Evolutionary conservation across 2,797 vertebrate species (phyloP).

Genomic region (Liasis olivaceus): DNA sequence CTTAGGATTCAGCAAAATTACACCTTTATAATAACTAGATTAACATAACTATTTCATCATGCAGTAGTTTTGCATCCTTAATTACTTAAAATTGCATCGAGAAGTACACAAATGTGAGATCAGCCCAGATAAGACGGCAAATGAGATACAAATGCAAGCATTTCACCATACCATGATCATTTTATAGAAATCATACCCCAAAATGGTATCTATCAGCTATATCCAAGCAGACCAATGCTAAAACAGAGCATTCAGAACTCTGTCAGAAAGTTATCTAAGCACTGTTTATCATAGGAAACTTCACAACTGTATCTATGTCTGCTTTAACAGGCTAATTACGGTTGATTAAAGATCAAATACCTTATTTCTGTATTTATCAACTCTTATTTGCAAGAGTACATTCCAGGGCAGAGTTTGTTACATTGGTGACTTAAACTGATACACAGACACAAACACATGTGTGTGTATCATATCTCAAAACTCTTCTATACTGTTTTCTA

Average conservation of each 20-base stretch:
- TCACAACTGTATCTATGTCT: not conserved
- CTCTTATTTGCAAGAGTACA: not conserved
- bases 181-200: not conserved
- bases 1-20: not conserved
- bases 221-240: not conserved
- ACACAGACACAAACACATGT: not conserved
- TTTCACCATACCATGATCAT: conserved; percentile 1
- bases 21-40: not conserved
- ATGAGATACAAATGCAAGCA: not conserved
- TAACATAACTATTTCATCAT: not conserved
- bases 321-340: not conserved
- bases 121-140: not conserved
- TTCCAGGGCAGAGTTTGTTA: not conserved
- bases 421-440: not conserved
- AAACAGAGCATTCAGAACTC: not conserved
- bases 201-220: accelerated
- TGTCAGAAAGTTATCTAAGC: not conserved
- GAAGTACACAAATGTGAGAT: conserved; percentile 7
- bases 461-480: not conserved
- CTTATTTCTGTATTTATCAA: not conserved
- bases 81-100: not conserved
- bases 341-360: not conserved
- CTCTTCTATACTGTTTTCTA: not conserved
- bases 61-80: not conserved
- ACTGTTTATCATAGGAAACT: not conserved